Evolutionary conservation across 1,140 invertebrate species (phyloP).

Genomic region (Pararge aegeria): DNA sequence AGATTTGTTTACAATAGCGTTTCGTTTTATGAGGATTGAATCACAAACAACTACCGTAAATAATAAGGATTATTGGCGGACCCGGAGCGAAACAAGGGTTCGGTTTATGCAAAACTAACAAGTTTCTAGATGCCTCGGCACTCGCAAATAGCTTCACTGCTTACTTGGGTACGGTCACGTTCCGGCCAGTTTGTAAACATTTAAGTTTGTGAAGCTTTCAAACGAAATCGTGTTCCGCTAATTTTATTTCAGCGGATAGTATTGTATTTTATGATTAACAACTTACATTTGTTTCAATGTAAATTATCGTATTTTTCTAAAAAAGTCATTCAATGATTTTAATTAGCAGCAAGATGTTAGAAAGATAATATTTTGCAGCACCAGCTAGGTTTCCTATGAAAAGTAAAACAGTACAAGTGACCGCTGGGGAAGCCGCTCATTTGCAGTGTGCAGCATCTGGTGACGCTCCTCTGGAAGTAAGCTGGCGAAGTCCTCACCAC

Average conservation of each 20-base stretch:
- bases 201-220: constrained; percentile 16
- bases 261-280: constrained; percentile 2
- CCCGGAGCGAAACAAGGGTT: constrained; percentile 33
- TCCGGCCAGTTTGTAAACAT: constrained; percentile 54
- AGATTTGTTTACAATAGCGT: neutral
- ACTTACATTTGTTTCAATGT: neutral
- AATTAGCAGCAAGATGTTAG: neutral
- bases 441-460: constrained; percentile 93
- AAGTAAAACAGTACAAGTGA: constrained; percentile 87
- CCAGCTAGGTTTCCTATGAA: constrained; percentile 92
- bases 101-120: constrained; percentile 42
- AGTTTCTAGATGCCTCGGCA: constrained; percentile 32
- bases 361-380: constrained; percentile 75
- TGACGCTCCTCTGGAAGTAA: constrained; percentile 92
- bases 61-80: constrained; percentile 31
- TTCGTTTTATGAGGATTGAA: constrained; percentile 1
- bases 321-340: neutral
- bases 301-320: neutral
- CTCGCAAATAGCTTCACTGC: constrained; percentile 36
- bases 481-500: constrained; percentile 87
- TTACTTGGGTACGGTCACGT: constrained; percentile 44
- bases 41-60: constrained; percentile 30
- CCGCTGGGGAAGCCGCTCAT: constrained; percentile 87
- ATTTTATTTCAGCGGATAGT: constrained; percentile 21
- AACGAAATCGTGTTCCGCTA: constrained; percentile 20